Evolutionary conservation across 2,888 invertebrate genomes (phyloP).

Genomic region (Chloromyia formosa): DNA sequence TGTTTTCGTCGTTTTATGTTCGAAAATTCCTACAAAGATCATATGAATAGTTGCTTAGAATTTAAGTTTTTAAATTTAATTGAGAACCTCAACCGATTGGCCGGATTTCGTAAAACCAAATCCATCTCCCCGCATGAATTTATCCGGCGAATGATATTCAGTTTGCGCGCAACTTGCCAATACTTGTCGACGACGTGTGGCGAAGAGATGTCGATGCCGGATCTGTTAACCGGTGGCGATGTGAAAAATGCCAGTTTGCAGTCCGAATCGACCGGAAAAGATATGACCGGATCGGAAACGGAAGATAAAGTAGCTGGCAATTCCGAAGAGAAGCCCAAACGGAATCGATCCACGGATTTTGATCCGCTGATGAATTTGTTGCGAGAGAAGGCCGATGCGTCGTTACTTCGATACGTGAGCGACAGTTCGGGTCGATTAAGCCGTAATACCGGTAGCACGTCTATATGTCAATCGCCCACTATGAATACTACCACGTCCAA

Average conservation of each 20-base stretch:
- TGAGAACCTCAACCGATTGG: slow-evolving; percentile 58
- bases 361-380: slow-evolving; percentile 45
- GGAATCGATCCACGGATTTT: neutral
- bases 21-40: slow-evolving; percentile 60
- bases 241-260: slow-evolving; percentile 50
- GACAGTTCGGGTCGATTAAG: slow-evolving; percentile 27
- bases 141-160: slow-evolving; percentile 62
- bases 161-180: slow-evolving; percentile 60
- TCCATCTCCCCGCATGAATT: slow-evolving; percentile 63
- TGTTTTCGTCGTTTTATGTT: slow-evolving; percentile 62
- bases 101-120: slow-evolving; percentile 58
- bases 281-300: slow-evolving; percentile 50
- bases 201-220: slow-evolving; percentile 57
- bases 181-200: slow-evolving; percentile 60
- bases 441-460: slow-evolving; percentile 23
- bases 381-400: slow-evolving; percentile 43
- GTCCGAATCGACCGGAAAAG: slow-evolving; percentile 50
- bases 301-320: slow-evolving; percentile 42
- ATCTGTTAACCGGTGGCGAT: slow-evolving; percentile 51
- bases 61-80: slow-evolving; percentile 59
- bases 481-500: neutral
- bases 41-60: slow-evolving; percentile 61
- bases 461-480: slow-evolving; percentile 33
- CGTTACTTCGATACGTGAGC: slow-evolving; percentile 38
- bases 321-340: neutral